Conservation (phyloP, 2,797 vertebrate genomes). For the Malurus leucopterus region DNA sequence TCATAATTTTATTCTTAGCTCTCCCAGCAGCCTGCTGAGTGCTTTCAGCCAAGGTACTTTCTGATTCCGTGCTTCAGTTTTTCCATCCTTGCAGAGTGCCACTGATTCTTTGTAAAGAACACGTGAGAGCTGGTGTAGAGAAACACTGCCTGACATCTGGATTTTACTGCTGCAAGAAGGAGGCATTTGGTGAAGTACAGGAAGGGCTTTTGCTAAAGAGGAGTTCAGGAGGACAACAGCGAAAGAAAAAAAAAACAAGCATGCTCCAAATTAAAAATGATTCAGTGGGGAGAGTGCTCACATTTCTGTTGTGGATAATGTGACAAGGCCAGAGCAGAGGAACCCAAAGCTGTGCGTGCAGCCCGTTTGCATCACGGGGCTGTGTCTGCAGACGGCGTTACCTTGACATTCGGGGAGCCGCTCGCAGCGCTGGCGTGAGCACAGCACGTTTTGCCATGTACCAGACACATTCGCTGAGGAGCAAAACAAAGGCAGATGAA, state of each 20-base stretch:
- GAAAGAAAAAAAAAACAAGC: not conserved
- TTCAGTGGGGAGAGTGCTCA: not conserved
- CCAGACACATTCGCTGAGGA: constrained; percentile 61
- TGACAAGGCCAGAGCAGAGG: constrained; percentile 15
- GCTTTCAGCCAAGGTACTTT: constrained; percentile 24
- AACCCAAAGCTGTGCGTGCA: not conserved
- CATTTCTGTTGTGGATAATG: not conserved
- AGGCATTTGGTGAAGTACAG: not conserved
- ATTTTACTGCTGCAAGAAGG: not conserved
- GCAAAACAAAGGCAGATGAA: constrained; percentile 70
- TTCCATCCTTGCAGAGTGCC: not conserved
- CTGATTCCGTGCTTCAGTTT: constrained; percentile 20
- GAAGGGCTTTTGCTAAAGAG: not conserved
- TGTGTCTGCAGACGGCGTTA: constrained; percentile 22
- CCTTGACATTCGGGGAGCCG: constrained; percentile 45
- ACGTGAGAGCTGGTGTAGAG: not conserved
- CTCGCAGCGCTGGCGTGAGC: constrained; percentile 39
- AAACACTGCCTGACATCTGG: not conserved
- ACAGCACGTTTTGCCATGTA: constrained; percentile 52
- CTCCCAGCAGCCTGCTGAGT: not conserved
- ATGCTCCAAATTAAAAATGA: not conserved
- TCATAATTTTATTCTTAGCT: constrained; percentile 20
- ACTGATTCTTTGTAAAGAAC: not conserved
- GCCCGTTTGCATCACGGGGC: not conserved
- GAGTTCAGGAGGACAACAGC: not conserved